phyloP scores from a whole-genome alignment of 2,888 invertebrate species.

The Rapana venosa region DNA sequence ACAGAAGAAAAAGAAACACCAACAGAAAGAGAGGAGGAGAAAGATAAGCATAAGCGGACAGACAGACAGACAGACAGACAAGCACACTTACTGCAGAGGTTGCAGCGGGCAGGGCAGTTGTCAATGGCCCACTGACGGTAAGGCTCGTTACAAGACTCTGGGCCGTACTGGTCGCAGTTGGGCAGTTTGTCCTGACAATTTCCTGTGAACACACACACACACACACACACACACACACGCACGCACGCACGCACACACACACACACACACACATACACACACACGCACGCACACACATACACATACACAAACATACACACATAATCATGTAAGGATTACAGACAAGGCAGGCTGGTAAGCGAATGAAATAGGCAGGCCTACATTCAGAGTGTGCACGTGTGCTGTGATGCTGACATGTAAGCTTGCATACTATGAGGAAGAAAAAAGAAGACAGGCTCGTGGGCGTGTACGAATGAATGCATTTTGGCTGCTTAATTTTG shows the following conservation, averaged over 20 bases:
- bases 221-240: background rate
- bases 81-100: constrained; percentile 1
- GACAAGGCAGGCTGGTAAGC: background rate
- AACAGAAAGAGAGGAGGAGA: too few relatives aligned
- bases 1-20: too few relatives aligned
- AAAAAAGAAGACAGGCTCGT: too few relatives aligned
- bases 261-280: background rate
- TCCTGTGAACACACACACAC: constrained; percentile 13
- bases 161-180: constrained; percentile 60
- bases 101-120: constrained; percentile 57
- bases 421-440: too few relatives aligned
- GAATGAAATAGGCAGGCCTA: too few relatives aligned
- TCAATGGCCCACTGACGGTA: constrained; percentile 56
- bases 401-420: too few relatives aligned
- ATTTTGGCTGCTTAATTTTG: too few relatives aligned
- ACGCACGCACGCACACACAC: background rate
- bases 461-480: too few relatives aligned
- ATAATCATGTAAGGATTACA: background rate
- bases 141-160: constrained; percentile 53
- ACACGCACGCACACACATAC: background rate
- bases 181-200: constrained; percentile 58
- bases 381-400: too few relatives aligned
- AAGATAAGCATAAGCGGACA: background rate
- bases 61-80: background rate
- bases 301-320: background rate